These are phyloP conservation scores for Eremobia ochroleuca DNA, from an alignment of 2,888 invertebrate genomes.

Conservation along the genomic window DNA sequence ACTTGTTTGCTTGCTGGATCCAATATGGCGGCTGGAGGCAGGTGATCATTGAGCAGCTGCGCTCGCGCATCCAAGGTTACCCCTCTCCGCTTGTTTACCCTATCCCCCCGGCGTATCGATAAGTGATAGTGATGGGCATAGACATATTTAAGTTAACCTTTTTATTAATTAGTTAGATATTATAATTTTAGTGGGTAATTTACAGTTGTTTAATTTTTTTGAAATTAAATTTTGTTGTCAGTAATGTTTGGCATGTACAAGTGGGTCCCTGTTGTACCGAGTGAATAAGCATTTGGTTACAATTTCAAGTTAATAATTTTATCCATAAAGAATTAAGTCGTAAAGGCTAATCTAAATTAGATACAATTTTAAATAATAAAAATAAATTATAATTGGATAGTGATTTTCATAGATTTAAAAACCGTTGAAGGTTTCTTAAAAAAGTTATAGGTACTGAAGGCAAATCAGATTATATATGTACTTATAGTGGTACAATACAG, in stretches of 20 bases:
- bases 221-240: not conserved
- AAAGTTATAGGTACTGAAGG: not conserved
- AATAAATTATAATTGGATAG: not conserved
- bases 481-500: not conserved
- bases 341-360: not conserved
- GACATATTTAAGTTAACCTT: slow-evolving; percentile 56
- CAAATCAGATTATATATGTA: not conserved
- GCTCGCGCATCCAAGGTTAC: slow-evolving; percentile 84
- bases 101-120: slow-evolving; percentile 75
- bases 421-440: not conserved
- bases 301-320: not conserved
- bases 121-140: slow-evolving; percentile 80
- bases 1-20: slow-evolving; percentile 79
- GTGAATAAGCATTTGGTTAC: not conserved
- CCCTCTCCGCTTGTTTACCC: slow-evolving; percentile 80
- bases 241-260: slow-evolving; percentile 16
- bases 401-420: not conserved
- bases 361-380: not conserved
- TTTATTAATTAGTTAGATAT: slow-evolving; percentile 57
- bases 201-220: slow-evolving; percentile 27
- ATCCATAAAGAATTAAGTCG: not conserved
- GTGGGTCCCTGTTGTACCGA: not conserved
- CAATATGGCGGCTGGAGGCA: slow-evolving; percentile 84
- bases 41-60: slow-evolving; percentile 88
- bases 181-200: slow-evolving; percentile 46